Base-by-base conservation (phyloP, 2,888 invertebrate species). In the Trichogramma dendrolimi region DNA sequence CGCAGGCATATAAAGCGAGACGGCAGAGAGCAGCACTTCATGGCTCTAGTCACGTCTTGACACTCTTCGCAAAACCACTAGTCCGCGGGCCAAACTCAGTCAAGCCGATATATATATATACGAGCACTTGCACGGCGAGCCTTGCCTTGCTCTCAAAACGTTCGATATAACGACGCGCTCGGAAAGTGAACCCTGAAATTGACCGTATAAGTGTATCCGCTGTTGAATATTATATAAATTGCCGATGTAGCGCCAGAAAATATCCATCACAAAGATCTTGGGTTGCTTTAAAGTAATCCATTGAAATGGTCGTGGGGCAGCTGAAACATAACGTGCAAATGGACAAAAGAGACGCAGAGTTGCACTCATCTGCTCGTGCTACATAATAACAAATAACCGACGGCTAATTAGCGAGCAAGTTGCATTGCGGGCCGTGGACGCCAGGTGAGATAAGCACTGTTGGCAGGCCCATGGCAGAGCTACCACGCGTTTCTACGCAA, bases 11-110 rank as follows among this genome's bases (percentile, higher is more conserved):
- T 27, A 27, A 27, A 27, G 27, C 27, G 1, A 27, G 27, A 27
- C 27, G 27, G 27, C 27, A 27, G 27, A 27, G 27, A 56, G 53
- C 54, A 14, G 54, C 38, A 8, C 50, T 60, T 67, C 58, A 52
- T 58, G 11, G 67, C 65, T 60, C 68, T 55, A 61, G 66, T 70
- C 70, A 71, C 71, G 71, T 70, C 62, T 53, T 63, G 68, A 69
- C 69, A 51, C 53, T 63, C 59, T 48, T 59, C 27, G 3, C 27
- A 27, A 3, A 27, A 27, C 27, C 27, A 27, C 27, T 27, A 27
- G 27, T 27, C 50, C n/a, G 55, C 38, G 11, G 11, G 27, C 27
- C 27, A 27, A 27, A 27, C 27, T 27, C 27, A 27, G 27, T 27
- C 27, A 27, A 27, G 27, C 27, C 27, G 27, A 27, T 27, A 27